These are phyloP conservation scores for Zoanthus gigantus DNA, from an alignment of 92 coral and sea anemone species.

Conservation along the genomic window DNA sequence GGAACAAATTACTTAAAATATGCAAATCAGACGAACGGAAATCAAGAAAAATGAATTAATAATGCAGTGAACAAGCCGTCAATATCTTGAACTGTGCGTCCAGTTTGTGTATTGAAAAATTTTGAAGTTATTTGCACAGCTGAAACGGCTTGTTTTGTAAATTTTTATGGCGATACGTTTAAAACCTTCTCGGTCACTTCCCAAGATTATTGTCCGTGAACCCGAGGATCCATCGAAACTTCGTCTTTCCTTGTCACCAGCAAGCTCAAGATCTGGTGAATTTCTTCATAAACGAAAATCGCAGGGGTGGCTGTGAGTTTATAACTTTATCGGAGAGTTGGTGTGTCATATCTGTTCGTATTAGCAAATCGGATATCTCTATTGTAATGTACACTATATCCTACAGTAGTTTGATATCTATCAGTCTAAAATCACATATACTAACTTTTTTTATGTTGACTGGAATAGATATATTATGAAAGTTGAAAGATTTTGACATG, in stretches of 20 bases:
- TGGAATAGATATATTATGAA: too few species aligned
- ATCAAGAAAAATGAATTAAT: slow-evolving; percentile 23
- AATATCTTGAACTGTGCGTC: not conserved
- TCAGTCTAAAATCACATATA: not conserved
- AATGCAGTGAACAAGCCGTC: not conserved
- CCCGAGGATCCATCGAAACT: slow-evolving; percentile 31
- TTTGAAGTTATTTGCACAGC: not conserved
- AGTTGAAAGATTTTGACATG: too few species aligned
- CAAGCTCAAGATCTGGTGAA: slow-evolving; percentile 36
- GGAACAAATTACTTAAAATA: not conserved
- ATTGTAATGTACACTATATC: not conserved
- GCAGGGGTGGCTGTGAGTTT: slow-evolving; percentile 75
- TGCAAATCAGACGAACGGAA: slow-evolving; percentile 15
- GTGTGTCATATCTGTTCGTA: not conserved
- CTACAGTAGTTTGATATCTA: not conserved
- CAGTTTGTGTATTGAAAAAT: not conserved
- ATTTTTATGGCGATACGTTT: slow-evolving; percentile 22
- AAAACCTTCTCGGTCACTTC: slow-evolving; percentile 68
- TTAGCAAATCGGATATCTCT: not conserved
- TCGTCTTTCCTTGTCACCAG: slow-evolving; percentile 47
- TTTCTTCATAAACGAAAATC: slow-evolving; percentile 68
- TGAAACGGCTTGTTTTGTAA: not conserved
- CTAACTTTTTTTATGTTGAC: too few species aligned
- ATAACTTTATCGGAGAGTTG: not conserved
- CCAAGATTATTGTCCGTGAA: slow-evolving; percentile 63